Evolutionary conservation across 1,140 invertebrate genomes (phyloP).

Genomic region (Drosophila sturtevanti): DNA sequence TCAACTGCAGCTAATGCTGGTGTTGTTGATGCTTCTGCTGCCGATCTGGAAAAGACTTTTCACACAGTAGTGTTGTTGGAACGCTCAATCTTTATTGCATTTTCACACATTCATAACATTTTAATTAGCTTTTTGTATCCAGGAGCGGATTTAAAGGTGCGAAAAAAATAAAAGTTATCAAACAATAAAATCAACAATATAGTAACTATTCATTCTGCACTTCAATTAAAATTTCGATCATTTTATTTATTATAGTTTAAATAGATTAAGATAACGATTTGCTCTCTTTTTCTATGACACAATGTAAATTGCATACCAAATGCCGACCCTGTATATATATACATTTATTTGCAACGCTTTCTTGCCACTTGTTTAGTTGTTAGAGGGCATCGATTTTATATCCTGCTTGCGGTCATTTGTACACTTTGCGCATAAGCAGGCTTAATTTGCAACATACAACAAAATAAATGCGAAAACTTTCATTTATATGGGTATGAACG

Average conservation of each 20-base stretch:
- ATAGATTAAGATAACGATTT: too few relatives aligned
- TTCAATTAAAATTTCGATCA: too few relatives aligned
- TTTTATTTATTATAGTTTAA: too few relatives aligned
- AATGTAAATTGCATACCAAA: too few relatives aligned
- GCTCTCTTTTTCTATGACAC: too few relatives aligned
- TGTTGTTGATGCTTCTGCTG: constrained; percentile 28
- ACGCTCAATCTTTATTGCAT: constrained; percentile 59
- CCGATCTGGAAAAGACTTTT: constrained; percentile 75
- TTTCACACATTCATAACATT: constrained; percentile 76
- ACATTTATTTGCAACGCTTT: constrained; percentile 59
- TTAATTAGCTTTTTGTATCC: constrained; percentile 54
- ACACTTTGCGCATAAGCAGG: constrained; percentile 22
- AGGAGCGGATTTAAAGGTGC: neutral
- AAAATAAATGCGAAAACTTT: constrained; percentile 66
- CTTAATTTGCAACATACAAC: neutral
- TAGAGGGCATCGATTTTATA: constrained; percentile 21
- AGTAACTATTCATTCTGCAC: too few relatives aligned
- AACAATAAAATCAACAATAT: too few relatives aligned
- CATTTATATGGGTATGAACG: constrained; percentile 46
- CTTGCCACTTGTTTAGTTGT: constrained; percentile 21
- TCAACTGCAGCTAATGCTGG: constrained; percentile 24
- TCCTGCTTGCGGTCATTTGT: constrained; percentile 62
- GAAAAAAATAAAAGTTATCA: too few relatives aligned
- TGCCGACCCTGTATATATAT: neutral
- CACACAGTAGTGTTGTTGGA: constrained; percentile 54